These are phyloP conservation scores for Dunckerocampus dactyliophorus DNA, from an alignment of 2,113 vertebrate species.

Conservation along the genomic window DNA sequence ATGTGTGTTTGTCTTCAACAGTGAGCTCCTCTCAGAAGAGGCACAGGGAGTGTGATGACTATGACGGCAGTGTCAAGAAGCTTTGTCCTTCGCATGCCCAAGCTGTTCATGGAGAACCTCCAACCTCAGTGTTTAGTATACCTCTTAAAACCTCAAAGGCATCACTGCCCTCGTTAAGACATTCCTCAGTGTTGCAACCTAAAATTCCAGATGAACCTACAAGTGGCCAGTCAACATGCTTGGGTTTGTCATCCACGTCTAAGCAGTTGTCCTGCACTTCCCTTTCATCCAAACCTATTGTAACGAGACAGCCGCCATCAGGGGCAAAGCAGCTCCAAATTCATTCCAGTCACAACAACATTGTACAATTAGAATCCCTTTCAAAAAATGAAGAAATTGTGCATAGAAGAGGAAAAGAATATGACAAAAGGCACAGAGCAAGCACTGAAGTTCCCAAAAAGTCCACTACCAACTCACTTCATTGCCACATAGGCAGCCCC, in stretches of 20 bases:
- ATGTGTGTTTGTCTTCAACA: not conserved
- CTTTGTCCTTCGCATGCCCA: slow-evolving; percentile 10
- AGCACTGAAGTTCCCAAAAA: slow-evolving; percentile 2
- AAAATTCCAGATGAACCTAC: slow-evolving; percentile 16
- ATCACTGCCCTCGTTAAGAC: not conserved
- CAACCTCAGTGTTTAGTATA: not conserved
- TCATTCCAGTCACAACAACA: not conserved
- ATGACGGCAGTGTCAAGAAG: slow-evolving; percentile 31
- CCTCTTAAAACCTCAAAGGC: not conserved
- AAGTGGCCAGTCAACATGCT: slow-evolving; percentile 6
- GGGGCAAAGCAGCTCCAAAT: slow-evolving; percentile 28
- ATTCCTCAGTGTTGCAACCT: not conserved
- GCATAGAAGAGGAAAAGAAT: slow-evolving; percentile 4
- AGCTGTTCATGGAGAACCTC: slow-evolving; percentile 7
- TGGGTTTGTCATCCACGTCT: not conserved
- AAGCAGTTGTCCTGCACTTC: slow-evolving; percentile 13
- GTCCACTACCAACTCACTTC: slow-evolving; percentile 1
- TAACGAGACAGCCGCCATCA: not conserved
- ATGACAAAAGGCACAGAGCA: not conserved
- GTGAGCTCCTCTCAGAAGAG: slow-evolving; percentile 39
- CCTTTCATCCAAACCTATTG: not conserved
- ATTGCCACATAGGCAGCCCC: not conserved
- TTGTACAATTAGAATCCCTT: not conserved
- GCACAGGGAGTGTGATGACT: slow-evolving; percentile 15
- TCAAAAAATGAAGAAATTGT: slow-evolving; percentile 9